These are phyloP conservation scores for Xyliphius kryptos DNA, from an alignment of 2,113 vertebrate genomes.

Conservation along the genomic window DNA sequence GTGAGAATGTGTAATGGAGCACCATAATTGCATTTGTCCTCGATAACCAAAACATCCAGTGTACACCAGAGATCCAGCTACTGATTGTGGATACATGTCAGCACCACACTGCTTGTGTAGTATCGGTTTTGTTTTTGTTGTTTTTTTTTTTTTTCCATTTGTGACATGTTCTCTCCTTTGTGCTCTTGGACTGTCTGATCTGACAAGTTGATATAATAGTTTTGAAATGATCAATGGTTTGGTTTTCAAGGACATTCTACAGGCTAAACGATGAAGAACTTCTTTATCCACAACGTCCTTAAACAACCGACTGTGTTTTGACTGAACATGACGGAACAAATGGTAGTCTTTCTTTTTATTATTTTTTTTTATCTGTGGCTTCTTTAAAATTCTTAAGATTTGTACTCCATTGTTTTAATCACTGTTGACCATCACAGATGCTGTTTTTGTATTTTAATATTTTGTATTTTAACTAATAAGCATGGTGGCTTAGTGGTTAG, in stretches of 20 bases:
- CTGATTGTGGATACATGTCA: constrained; percentile 53
- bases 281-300: neutral
- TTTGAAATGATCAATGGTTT: neutral
- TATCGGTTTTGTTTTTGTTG: no score
- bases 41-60: constrained; percentile 50
- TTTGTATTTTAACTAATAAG: no score
- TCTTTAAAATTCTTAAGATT: no score
- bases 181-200: neutral
- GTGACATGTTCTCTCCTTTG: neutral
- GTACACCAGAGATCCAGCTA: constrained; percentile 10
- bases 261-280: neutral
- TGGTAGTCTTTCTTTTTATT: no score
- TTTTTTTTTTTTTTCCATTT: neutral
- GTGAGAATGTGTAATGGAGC: constrained; percentile 38
- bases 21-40: constrained; percentile 56
- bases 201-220: neutral
- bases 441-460: no score
- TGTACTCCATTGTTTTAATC: no score
- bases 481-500: no score
- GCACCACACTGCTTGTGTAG: neutral
- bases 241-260: neutral
- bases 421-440: no score
- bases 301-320: neutral
- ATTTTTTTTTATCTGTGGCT: no score
- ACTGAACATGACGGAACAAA: neutral